Percentiles rank a stretch among this genome's conserved stretches.
Conservation (phyloP, 2,888 invertebrate genomes). For the Lepidocyrtinus sp. region DNA sequence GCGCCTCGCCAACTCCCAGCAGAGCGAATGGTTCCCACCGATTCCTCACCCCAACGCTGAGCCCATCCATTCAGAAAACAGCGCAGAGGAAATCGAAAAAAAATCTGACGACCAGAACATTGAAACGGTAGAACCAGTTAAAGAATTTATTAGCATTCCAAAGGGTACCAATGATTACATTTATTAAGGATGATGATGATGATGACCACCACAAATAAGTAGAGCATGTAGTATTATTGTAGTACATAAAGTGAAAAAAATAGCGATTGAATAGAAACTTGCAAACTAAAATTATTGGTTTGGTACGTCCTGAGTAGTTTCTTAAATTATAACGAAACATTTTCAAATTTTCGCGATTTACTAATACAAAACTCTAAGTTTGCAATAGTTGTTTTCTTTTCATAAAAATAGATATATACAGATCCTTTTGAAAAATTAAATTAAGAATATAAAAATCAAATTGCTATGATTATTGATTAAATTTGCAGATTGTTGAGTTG, state of each 20-base stretch:
- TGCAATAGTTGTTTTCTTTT: background rate
- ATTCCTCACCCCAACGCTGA: background rate
- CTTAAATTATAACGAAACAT: background rate
- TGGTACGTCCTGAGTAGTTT: background rate
- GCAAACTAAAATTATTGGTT: background rate
- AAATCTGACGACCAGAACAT: background rate
- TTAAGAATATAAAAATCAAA: background rate
- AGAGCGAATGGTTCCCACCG: background rate
- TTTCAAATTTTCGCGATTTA: background rate
- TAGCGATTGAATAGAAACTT: background rate
- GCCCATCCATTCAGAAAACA: background rate
- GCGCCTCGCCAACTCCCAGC: background rate
- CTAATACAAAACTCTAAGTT: background rate
- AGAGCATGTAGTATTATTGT: too few relatives aligned
- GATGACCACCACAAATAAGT: too few relatives aligned
- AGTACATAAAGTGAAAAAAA: background rate
- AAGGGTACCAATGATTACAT: conserved; percentile 37
- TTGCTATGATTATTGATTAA: too few relatives aligned
- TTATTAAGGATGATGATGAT: too few relatives aligned
- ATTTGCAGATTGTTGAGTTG: too few relatives aligned
- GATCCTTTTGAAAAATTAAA: background rate
- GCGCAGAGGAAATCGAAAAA: background rate
- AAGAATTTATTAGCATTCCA: conserved; percentile 19
- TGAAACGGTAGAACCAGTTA: conserved; percentile 16
- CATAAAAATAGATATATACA: background rate